Evolutionary conservation across 2,797 vertebrate species (phyloP), one percentile per base, ranked within the genome.

Genomic region (Channallabes apus): DNA sequence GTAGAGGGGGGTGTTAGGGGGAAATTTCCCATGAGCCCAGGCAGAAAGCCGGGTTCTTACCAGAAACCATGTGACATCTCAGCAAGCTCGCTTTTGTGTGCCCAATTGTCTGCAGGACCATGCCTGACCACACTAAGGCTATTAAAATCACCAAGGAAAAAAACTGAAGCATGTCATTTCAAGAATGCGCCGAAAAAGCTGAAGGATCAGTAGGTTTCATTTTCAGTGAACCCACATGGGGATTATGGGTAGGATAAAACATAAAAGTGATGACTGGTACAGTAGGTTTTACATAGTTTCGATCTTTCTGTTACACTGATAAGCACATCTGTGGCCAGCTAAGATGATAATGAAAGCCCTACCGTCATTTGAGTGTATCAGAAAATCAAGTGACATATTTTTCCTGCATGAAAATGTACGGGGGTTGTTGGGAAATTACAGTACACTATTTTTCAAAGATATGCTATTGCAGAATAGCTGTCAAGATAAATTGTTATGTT

Each of bases 11-110:
- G 8, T 0, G 18, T 29, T 38, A 46, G 58, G 78, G 56, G 83
- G 41, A 83, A 64, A 32, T 72, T 78, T 46, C 61, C 69, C 86
- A 81, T 87, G 69, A 51, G 20, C 15, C 82, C 41, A 51, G 2
- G 5, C 32, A n/a, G 58, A 38, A 61, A 14, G 20, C 35, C 46
- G 46, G 61, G 69, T 54, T 84, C 46, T 83, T 84, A 67, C 65
- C 20, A 80, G 84, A 88, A 89, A 85, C 32, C 87, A 88, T 27
- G 80, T 89, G 89, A 89, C 77, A 41, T 84, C 68, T 72, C 22
- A 18, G 11, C 17, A 80, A 27, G 59, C 76, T 54, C 1, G 1
- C 41, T 17, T 2, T 18, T 58, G 0, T 32, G 4, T 80, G n/a
- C 6, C n/a, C 51, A 59, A 20, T 58, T 32, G 27, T 35, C 1